phyloP scores from a whole-genome alignment of 2,113 vertebrate genomes.

The Heterochromis multidens region DNA sequence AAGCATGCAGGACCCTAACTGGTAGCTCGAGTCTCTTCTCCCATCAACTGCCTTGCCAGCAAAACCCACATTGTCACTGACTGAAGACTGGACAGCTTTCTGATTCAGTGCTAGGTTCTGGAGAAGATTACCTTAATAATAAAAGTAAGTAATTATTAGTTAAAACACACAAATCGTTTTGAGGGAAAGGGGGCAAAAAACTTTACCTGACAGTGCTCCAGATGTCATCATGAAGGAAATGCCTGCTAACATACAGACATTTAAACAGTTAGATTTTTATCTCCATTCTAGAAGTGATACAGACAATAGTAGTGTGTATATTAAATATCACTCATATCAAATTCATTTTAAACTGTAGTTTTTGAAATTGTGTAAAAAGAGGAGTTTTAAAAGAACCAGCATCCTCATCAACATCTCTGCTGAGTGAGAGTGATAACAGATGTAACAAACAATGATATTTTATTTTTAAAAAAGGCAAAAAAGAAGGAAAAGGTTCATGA shows the following conservation, averaged over 20 bases:
- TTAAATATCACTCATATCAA: neutral
- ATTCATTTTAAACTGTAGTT: neutral
- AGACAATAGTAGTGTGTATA: neutral
- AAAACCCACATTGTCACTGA: fast-evolving
- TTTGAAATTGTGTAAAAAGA: neutral
- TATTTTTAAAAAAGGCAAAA: neutral
- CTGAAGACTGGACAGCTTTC: neutral
- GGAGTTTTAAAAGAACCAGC: neutral
- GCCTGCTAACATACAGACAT: neutral
- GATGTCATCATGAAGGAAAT: neutral
- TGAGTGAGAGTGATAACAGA: too few relatives aligned
- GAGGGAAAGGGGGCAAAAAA: neutral
- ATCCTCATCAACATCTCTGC: neutral
- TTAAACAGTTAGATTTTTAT: neutral
- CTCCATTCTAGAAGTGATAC: neutral
- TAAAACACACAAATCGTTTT: neutral
- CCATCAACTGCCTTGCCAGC: conserved; percentile 3
- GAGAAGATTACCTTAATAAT: neutral
- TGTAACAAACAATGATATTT: neutral
- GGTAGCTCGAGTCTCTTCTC: neutral
- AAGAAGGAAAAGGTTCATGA: neutral
- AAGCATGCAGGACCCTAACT: neutral
- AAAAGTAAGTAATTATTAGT: neutral
- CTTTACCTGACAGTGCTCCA: neutral
- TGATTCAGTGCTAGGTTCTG: neutral